phyloP scores from a whole-genome alignment of 1,140 invertebrate species.

The Zaprionus gabonicus region DNA sequence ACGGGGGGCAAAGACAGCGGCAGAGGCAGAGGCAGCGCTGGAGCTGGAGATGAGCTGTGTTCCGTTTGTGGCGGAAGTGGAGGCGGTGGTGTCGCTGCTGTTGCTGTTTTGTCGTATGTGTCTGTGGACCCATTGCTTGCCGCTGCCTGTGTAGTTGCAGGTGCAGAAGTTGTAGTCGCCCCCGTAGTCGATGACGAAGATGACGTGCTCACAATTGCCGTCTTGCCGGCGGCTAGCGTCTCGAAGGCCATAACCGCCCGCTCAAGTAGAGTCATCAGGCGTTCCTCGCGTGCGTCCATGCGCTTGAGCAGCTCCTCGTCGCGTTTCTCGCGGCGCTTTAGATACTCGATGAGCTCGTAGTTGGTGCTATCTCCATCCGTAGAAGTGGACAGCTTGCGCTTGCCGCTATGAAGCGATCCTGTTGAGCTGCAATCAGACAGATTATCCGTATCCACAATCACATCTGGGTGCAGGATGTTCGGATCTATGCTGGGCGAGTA shows the following conservation, averaged over 20 bases:
- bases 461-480: slow-evolving; percentile 81
- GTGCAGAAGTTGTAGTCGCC: background rate
- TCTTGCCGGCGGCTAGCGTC: slow-evolving; percentile 52
- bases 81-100: background rate
- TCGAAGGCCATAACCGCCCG: slow-evolving; percentile 80
- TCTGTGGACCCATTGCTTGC: background rate
- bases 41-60: background rate
- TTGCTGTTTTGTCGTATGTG: background rate
- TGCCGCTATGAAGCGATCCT: slow-evolving; percentile 67
- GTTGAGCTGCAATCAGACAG: slow-evolving; percentile 78
- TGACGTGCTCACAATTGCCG: background rate
- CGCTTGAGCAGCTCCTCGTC: slow-evolving; percentile 79
- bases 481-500: slow-evolving; percentile 76
- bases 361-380: slow-evolving; percentile 83
- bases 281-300: slow-evolving; percentile 82
- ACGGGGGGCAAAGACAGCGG: background rate
- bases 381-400: slow-evolving; percentile 79
- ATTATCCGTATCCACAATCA: slow-evolving; percentile 82
- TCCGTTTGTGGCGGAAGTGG: background rate
- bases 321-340: slow-evolving; percentile 77
- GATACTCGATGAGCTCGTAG: slow-evolving; percentile 82
- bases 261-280: slow-evolving; percentile 73
- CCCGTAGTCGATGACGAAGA: slow-evolving; percentile 1
- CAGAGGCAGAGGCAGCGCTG: background rate
- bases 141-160: background rate